Base-by-base conservation (phyloP, 2,888 invertebrate species). In the Mamestra brassicae region DNA sequence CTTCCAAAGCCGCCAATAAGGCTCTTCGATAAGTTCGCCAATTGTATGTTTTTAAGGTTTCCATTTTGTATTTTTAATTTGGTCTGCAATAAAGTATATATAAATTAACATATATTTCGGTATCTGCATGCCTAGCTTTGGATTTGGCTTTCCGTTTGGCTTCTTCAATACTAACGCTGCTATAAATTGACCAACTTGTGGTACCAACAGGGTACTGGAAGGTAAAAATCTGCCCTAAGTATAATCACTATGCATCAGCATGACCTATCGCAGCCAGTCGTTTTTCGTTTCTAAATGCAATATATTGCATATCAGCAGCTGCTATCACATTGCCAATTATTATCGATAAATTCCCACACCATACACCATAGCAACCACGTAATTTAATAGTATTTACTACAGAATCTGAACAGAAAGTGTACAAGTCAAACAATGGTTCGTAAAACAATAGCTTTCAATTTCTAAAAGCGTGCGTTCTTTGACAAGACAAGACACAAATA, bases 381-480 rank as follows among this genome's bases (percentile, higher is more conserved):
- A 63, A 74, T 78, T 70, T 78, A 70, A 81, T 78, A 70, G 42
- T 52, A 69, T 78, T 78, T 47, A 75, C 78, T 55, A 76, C 74
- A 76, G 76, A 75, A 78, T 79, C 65, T 76, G 52, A 79, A 77
- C 87, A 85, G 87, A 87, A 87, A 87, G 85, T 76, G 76, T 74
- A 74, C 45, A 76, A 57, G 45, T n/a, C 7, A 67, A 84, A 87
- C 85, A 86, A 85, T 85, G 81, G 78, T 52, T 50, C 70, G 80
- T 83, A 81, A 84, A 83, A 87, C 87, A 86, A 85, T 84, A 74
- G 85, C 87, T 87, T 87, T 87, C 87, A 85, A 85, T 87, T 87
- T 87, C 87, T 83, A 81, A 81, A 80, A 74, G 80, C 80, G 80
- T 83, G 76, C 71, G 54, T 45, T 76, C 67, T 71, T 71, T 65